Conservation (phyloP, 2,888 invertebrate species). For the Agrilus mali region DNA sequence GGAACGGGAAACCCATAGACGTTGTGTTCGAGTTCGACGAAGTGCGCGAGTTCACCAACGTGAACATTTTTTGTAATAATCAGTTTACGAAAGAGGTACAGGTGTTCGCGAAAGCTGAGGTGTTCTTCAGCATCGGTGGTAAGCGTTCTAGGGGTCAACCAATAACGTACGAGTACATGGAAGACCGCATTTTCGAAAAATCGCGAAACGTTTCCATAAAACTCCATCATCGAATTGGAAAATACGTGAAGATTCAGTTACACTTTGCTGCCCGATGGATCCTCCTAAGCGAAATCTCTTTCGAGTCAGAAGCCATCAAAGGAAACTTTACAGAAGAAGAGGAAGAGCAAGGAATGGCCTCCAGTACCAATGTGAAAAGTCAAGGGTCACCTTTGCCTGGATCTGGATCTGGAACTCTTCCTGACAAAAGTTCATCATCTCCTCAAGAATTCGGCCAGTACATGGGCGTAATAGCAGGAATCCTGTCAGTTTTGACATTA, state of each 20-base stretch:
- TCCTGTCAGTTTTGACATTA: slow-evolving; percentile 28
- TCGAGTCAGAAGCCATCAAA: slow-evolving; percentile 48
- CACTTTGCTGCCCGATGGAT: slow-evolving; percentile 77
- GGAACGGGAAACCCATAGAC: slow-evolving; percentile 47
- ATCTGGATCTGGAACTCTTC: background rate
- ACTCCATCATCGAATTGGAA: slow-evolving; percentile 68
- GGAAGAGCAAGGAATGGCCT: slow-evolving; percentile 17
- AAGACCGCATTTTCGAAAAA: slow-evolving; percentile 67
- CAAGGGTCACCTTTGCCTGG: slow-evolving; percentile 19
- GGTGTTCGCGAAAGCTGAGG: slow-evolving; percentile 68
- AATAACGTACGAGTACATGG: slow-evolving; percentile 56
- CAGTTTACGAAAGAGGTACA: slow-evolving; percentile 73
- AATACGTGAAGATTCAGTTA: slow-evolving; percentile 65
- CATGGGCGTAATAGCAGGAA: slow-evolving; percentile 31
- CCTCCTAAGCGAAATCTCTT: slow-evolving; percentile 79
- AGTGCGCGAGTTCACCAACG: slow-evolving; percentile 73
- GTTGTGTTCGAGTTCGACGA: slow-evolving; percentile 74
- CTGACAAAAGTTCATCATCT: slow-evolving; percentile 20
- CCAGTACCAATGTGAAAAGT: slow-evolving; percentile 19
- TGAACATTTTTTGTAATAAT: slow-evolving; percentile 75
- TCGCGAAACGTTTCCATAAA: slow-evolving; percentile 73
- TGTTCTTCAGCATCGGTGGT: slow-evolving; percentile 73
- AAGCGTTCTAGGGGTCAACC: slow-evolving; percentile 65
- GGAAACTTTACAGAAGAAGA: slow-evolving; percentile 31
- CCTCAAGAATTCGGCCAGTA: slow-evolving; percentile 29